Base-by-base conservation (phyloP, 2,888 invertebrate genomes). In the Beris morrisii region DNA sequence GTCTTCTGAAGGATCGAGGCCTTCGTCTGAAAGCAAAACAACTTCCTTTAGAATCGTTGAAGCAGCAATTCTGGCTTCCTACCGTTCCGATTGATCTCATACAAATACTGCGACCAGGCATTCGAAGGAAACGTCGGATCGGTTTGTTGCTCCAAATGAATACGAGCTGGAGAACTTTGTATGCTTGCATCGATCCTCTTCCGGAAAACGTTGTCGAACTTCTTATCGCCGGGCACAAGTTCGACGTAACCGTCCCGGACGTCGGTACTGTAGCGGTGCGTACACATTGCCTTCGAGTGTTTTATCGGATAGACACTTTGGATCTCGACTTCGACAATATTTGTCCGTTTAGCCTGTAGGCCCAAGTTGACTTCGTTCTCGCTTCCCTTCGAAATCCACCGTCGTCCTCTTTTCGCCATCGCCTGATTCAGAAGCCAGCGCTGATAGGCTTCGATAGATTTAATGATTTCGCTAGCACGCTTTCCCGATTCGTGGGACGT, bases 191-290 rank as follows among this genome's bases (percentile, higher is more conserved):
- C 85, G 9, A 90, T 81, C 73, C 88, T 81, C 56, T 80, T 83
- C 63, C 83, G 83, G 48, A 77, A 79, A 5, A 90, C 79, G 74
- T 84, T 86, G 45, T 84, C 82, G 68, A 84, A 86, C 15, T 82
- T 84, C 38, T 71, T 73, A 43, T 85, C 85, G 46, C 81, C 83
- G 7, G 87, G 84, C 58, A 84, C 77, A 31, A 92, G 76, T 73
- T 90, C 89, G 66, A 87, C 83, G 71, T 85, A 90, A 11, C 90
- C 90, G 77, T 91, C 90, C 59, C 87, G 82, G 13, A 84, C 84
- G 54, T 86, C 83, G 55, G 83, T 81, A 0, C 84, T 82, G 65
- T 82, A 81, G 69, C 89, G 83, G 22, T 85, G 78, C 38, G 76
- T 73, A 71, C 89, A 87, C 31, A 81, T 78, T 1, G 83, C 81